Conservation (phyloP, 2,113 vertebrate species). For the Nothobranchius furzeri region DNA sequence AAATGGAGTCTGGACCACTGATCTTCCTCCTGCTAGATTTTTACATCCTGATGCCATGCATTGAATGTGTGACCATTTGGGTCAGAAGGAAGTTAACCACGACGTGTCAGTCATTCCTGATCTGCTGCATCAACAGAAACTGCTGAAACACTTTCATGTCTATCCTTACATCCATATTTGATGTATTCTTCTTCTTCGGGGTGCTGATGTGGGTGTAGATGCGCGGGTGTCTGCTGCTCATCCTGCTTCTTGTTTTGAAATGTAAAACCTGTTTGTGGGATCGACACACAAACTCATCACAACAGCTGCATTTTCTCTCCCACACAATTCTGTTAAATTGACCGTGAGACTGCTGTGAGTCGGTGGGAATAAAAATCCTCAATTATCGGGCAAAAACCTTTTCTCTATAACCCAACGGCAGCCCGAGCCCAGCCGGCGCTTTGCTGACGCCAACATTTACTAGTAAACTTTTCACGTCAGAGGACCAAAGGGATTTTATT, state of each 20-base stretch:
- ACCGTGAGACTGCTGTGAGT: conserved; percentile 53
- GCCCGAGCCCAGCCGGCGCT: conserved; percentile 7
- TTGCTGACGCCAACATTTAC: conserved; percentile 25
- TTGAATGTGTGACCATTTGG: no score
- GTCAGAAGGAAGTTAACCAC: no score
- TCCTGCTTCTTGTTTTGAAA: conserved; percentile 43
- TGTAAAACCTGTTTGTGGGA: conserved; percentile 41
- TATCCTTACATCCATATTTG: no score
- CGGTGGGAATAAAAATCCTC: conserved; percentile 50
- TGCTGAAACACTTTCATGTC: neutral
- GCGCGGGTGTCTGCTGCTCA: conserved; percentile 4
- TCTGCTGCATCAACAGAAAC: neutral
- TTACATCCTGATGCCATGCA: no score
- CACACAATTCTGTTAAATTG: conserved; percentile 55
- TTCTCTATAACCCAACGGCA: conserved; percentile 13
- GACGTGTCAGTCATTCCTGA: no score
- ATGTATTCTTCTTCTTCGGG: conserved; percentile 3
- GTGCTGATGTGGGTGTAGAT: conserved; percentile 16
- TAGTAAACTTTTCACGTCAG: conserved; percentile 29
- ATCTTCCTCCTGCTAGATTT: no score
- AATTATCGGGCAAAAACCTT: conserved; percentile 21
- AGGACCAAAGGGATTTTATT: conserved; percentile 34
- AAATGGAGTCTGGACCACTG: no score
- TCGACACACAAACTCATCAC: conserved; percentile 23
- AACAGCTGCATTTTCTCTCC: conserved; percentile 54